Base-by-base conservation (phyloP, 1,140 invertebrate species). In the Aphaenogaster ashmeadi region DNA sequence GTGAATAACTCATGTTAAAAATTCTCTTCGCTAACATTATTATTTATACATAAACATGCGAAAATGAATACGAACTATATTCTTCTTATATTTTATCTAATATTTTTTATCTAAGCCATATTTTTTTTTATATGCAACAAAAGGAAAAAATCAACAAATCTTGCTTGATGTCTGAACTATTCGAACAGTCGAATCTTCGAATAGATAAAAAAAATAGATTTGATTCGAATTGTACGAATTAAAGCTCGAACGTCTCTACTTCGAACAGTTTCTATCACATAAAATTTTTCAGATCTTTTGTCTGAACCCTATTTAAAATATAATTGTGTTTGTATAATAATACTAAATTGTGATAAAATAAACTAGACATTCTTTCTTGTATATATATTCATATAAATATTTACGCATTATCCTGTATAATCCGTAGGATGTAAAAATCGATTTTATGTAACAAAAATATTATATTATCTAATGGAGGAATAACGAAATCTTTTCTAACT, bases 351-450 rank as follows among this genome's bases (percentile, higher is more conserved):
- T 58, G 18, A 67, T 15, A 38, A 52, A 36, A 21, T 67, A 38
- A 66, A 62, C 9, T 27, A 41, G 11, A 21, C 1, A 11, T 15
- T 33, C 15, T 41, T 71, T 71, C 15, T 69, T 66, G 36, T 33
- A 44, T 44, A 54, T 54, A 54, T 54, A 27, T 81, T 52, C 4
- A 69, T 44, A 38, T 54, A 56, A 81, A 56, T 60, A 71, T 33
- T 71, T 71, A 15, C 15, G 38, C 15, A 41, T 41, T 69, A 44
- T 66, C 18, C 3, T 66, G 3, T 38, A 41, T 36, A 54, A 1
- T 38, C 38, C 27, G 11, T 78, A 36, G 8, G n/a, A 67, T 47
- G 38, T 67, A 27, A 47, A 71, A 44, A 50, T 54, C 2, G 2
- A 27, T 33, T 67, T 9, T 71, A 58, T 21, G 3, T 9, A 41